Percentiles rank a stretch among this genome's conserved stretches.
phyloP scores from a whole-genome alignment of 2,888 invertebrate species.

The Tinea semifulvella region DNA sequence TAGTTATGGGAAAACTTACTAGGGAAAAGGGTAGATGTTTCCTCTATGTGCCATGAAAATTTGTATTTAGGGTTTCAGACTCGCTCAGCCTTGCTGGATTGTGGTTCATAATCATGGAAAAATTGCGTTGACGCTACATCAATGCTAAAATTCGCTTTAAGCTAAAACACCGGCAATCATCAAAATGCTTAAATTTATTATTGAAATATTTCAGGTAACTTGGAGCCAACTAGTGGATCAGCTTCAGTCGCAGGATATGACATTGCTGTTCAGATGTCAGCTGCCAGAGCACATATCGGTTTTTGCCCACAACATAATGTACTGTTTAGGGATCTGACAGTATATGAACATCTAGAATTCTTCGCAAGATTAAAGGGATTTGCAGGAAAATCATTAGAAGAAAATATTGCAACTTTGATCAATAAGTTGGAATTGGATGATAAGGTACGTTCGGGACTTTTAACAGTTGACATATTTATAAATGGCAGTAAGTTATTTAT shows the following conservation, averaged over 20 bases:
- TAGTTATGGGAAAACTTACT: too few species aligned
- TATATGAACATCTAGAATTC: slow-evolving; percentile 83
- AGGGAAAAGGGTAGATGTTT: too few species aligned
- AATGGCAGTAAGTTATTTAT: too few species aligned
- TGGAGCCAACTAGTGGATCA: slow-evolving; percentile 73
- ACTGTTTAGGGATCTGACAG: slow-evolving; percentile 83
- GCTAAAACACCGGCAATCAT: too few species aligned
- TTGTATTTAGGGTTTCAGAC: too few species aligned
- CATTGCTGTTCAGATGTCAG: slow-evolving; percentile 68
- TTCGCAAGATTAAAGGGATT: slow-evolving; percentile 79
- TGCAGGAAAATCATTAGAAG: slow-evolving; percentile 53
- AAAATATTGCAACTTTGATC: slow-evolving; percentile 72
- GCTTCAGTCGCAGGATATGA: slow-evolving; percentile 78
- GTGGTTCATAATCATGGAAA: too few species aligned
- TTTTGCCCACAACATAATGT: slow-evolving; percentile 89
- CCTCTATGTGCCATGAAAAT: too few species aligned
- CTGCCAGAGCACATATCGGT: slow-evolving; percentile 76
- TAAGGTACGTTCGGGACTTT: slow-evolving; percentile 60
- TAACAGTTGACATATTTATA: too few species aligned
- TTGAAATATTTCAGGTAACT: slow-evolving; percentile 70
- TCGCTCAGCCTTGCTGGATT: too few species aligned
- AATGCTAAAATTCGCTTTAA: too few species aligned
- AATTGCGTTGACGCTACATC: too few species aligned
- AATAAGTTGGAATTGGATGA: slow-evolving; percentile 71
- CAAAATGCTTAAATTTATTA: background rate